Evolutionary conservation across 2,113 vertebrate species (phyloP).

Genomic region (Anas platyrhynchos): DNA sequence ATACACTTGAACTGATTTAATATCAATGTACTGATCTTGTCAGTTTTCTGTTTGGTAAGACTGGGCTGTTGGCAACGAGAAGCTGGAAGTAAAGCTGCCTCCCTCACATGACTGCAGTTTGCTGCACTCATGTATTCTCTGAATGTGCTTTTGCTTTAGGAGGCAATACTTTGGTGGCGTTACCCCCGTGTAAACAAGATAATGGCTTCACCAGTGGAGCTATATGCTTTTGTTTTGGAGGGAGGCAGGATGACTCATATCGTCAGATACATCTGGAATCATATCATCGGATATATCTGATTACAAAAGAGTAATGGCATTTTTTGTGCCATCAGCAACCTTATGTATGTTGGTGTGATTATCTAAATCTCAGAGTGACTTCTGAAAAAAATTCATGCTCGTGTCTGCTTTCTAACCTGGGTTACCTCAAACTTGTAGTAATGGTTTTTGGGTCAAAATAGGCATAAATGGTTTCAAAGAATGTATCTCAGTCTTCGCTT

Average conservation of each 20-base stretch:
- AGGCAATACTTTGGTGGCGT: accelerated
- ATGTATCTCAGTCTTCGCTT: background rate
- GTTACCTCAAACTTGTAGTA: background rate
- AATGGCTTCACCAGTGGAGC: accelerated
- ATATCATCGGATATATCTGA: background rate
- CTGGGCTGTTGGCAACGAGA: background rate
- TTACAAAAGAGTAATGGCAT: background rate
- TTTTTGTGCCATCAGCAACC: background rate
- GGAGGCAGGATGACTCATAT: background rate
- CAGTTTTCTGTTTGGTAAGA: background rate
- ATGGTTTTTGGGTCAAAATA: background rate
- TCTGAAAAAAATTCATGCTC: background rate
- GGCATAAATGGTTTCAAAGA: background rate
- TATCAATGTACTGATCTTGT: background rate
- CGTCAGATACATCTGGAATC: background rate
- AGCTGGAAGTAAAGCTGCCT: background rate
- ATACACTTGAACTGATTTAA: background rate
- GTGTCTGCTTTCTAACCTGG: background rate
- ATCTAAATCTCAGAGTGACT: background rate
- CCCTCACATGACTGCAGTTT: background rate
- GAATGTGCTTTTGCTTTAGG: background rate
- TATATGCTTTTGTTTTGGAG: background rate
- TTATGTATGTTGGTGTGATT: accelerated
- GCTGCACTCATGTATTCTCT: background rate
- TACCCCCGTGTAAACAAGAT: background rate